phyloP scores from a whole-genome alignment of 1,140 invertebrate genomes.

The Zeugodacus cucurbitae region DNA sequence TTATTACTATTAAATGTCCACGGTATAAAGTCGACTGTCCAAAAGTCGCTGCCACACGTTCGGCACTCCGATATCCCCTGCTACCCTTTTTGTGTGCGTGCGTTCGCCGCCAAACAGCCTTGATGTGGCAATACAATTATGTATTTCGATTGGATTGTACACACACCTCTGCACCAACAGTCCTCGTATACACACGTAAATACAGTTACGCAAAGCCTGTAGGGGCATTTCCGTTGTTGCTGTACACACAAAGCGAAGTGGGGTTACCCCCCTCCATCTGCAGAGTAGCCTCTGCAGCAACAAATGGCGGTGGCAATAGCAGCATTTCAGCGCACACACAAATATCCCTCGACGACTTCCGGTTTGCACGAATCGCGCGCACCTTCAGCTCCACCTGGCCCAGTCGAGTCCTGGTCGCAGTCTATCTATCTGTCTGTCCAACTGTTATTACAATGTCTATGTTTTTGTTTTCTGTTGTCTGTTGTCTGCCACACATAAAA shows the following conservation, averaged over 20 bases:
- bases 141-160: not conserved
- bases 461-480: slow-evolving; percentile 9
- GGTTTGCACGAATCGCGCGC: not conserved
- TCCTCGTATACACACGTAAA: not conserved
- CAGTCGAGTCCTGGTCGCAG: not conserved
- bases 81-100: not conserved
- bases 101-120: not conserved
- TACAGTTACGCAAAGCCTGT: not conserved
- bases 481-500: not conserved
- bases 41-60: not conserved
- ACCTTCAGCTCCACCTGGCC: not conserved
- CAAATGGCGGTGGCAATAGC: not conserved
- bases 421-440: not conserved
- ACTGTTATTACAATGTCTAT: not conserved
- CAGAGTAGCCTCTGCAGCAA: not conserved
- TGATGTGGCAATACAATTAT: not conserved
- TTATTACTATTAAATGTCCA: slow-evolving; percentile 11
- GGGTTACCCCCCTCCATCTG: not conserved
- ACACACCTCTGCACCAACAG: not conserved
- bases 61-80: not conserved
- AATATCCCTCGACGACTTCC: not conserved
- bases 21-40: not conserved
- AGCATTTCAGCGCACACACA: not conserved
- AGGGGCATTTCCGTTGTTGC: not conserved
- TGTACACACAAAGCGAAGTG: not conserved